phyloP scores from a whole-genome alignment of 2,888 invertebrate genomes.

The Meliscaeva auricollis region DNA sequence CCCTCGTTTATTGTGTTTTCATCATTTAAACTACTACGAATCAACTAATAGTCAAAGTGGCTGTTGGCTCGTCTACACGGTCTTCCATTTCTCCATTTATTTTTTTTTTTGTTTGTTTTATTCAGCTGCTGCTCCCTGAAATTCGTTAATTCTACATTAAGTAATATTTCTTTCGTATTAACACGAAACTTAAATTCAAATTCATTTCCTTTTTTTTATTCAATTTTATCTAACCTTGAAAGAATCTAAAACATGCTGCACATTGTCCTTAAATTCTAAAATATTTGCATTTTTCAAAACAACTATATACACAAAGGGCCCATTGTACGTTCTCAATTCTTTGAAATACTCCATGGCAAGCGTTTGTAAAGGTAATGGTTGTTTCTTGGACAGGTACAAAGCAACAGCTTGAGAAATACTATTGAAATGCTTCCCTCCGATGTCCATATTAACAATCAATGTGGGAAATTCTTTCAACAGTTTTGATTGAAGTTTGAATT shows the following conservation, averaged over 20 bases:
- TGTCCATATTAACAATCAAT: slow-evolving; percentile 80
- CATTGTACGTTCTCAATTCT: slow-evolving; percentile 79
- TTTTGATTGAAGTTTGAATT: slow-evolving; percentile 82
- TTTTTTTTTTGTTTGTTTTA: no score
- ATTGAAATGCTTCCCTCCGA: slow-evolving; percentile 81
- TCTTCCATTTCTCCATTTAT: no score
- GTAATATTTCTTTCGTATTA: no score
- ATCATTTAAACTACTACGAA: no score
- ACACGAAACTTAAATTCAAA: no score
- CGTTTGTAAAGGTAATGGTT: slow-evolving; percentile 80
- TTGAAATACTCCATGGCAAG: slow-evolving; percentile 79
- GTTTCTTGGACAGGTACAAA: slow-evolving; percentile 80
- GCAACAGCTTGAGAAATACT: slow-evolving; percentile 79
- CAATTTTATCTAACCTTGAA: slow-evolving; percentile 70
- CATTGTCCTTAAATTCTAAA: slow-evolving; percentile 79
- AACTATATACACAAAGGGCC: slow-evolving; percentile 81
- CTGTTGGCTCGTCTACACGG: no score
- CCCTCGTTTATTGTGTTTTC: no score
- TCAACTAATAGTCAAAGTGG: no score
- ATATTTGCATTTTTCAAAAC: slow-evolving; percentile 79
- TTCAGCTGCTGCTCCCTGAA: no score
- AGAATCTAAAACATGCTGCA: slow-evolving; percentile 76
- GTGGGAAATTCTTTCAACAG: slow-evolving; percentile 79
- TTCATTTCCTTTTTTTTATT: neutral
- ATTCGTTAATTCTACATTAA: no score